Conservation (phyloP, 2,888 invertebrate genomes). For the Scaptomyza cyrtandrae region DNA sequence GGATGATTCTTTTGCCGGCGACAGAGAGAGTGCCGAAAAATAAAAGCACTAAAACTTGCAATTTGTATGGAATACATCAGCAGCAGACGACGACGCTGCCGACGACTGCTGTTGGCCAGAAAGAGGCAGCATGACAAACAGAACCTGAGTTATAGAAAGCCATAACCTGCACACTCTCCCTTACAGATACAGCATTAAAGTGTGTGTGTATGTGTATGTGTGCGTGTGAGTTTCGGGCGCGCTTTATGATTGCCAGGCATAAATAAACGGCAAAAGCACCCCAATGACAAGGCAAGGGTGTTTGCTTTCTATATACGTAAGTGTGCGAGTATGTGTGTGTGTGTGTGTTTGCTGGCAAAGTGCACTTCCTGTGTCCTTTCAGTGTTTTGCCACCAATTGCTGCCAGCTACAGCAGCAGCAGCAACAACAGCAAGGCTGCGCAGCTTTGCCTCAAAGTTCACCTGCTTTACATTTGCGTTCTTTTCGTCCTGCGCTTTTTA, state of each 20-base stretch:
- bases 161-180: conserved; percentile 78
- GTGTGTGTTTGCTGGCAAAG: conserved; percentile 52
- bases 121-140: conserved; percentile 63
- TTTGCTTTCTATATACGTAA: conserved; percentile 27
- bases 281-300: conserved; percentile 65
- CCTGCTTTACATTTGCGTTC: conserved; percentile 65
- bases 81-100: conserved; percentile 41
- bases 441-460: conserved; percentile 60
- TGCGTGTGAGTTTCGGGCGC: conserved; percentile 52
- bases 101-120: conserved; percentile 48
- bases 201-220: conserved; percentile 12
- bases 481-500: conserved; percentile 50
- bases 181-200: conserved; percentile 19
- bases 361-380: conserved; percentile 75
- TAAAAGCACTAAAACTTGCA: conserved; percentile 78
- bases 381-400: conserved; percentile 70
- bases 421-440: conserved; percentile 36
- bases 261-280: conserved; percentile 77
- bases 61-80: conserved; percentile 80
- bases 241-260: conserved; percentile 79
- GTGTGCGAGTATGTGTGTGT: conserved; percentile 25
- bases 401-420: conserved; percentile 46
- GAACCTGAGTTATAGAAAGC: conserved; percentile 76
- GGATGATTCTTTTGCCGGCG: conserved; percentile 72
- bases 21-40: conserved; percentile 54